phyloP scores from a whole-genome alignment of 2,888 invertebrate genomes.

The Tachina fera region DNA sequence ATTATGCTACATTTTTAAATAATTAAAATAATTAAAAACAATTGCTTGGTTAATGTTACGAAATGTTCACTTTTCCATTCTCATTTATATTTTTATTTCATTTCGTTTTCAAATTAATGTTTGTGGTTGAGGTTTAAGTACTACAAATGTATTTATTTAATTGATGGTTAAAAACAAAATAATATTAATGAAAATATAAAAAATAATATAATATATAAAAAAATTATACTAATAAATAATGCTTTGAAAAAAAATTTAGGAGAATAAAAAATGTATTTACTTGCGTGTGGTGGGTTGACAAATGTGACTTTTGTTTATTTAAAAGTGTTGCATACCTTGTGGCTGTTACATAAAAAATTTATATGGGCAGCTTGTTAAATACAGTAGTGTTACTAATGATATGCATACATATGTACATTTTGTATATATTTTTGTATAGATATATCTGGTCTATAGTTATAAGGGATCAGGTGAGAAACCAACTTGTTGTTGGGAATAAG shows the following conservation, averaged over 20 bases:
- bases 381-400: too few relatives aligned
- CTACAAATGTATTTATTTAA: conserved; percentile 62
- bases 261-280: neutral
- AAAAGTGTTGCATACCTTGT: conserved; percentile 29
- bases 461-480: too few relatives aligned
- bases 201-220: conserved; percentile 2
- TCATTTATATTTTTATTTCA: conserved; percentile 13
- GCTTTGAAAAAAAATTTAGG: neutral
- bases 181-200: conserved; percentile 44
- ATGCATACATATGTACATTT: too few relatives aligned
- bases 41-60: conserved; percentile 50
- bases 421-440: too few relatives aligned
- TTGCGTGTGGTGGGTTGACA: neutral
- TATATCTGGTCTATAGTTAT: too few relatives aligned
- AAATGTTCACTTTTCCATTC: conserved; percentile 27
- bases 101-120: conserved; percentile 61
- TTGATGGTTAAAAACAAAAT: conserved; percentile 49
- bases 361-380: too few relatives aligned
- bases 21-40: conserved; percentile 69
- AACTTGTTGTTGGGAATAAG: too few relatives aligned
- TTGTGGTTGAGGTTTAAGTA: conserved; percentile 51
- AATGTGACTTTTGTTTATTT: neutral
- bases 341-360: neutral
- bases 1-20: conserved; percentile 67
- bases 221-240: neutral